A percentile compares a stretch with the other conserved stretches of the same genome.
Evolutionary conservation across 2,797 vertebrate species (phyloP).

Genomic region (Clarias pachynema): DNA sequence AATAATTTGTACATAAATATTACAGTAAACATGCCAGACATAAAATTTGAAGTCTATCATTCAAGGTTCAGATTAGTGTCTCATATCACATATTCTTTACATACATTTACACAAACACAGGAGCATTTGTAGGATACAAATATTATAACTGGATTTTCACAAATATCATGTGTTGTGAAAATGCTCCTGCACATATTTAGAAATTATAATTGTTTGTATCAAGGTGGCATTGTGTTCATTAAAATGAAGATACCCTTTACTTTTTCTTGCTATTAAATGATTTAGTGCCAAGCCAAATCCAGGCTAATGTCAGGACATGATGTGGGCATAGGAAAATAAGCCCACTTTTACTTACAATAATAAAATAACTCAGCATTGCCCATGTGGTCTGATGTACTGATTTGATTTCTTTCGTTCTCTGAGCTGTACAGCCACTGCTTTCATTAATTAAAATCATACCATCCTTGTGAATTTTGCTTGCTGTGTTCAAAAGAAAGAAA

Average conservation of each 20-base stretch:
- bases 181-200: neutral
- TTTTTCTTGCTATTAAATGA: conserved; percentile 11
- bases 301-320: neutral
- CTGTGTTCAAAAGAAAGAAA: neutral
- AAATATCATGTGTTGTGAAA: neutral
- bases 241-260: conserved; percentile 34
- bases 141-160: neutral
- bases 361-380: neutral
- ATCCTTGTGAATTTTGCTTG: neutral
- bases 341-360: too few species aligned
- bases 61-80: neutral
- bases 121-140: neutral
- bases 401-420: neutral
- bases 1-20: neutral
- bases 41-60: neutral
- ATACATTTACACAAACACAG: neutral
- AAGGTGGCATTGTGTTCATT: conserved; percentile 22
- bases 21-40: neutral
- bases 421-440: neutral
- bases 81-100: too few species aligned
- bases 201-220: neutral
- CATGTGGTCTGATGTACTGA: neutral
- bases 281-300: too few species aligned
- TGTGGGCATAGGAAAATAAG: neutral
- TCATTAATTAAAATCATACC: neutral